These are phyloP conservation scores for Cyphomyrus plagiostoma DNA, from an alignment of 2,113 vertebrate genomes.

Conservation along the genomic window DNA sequence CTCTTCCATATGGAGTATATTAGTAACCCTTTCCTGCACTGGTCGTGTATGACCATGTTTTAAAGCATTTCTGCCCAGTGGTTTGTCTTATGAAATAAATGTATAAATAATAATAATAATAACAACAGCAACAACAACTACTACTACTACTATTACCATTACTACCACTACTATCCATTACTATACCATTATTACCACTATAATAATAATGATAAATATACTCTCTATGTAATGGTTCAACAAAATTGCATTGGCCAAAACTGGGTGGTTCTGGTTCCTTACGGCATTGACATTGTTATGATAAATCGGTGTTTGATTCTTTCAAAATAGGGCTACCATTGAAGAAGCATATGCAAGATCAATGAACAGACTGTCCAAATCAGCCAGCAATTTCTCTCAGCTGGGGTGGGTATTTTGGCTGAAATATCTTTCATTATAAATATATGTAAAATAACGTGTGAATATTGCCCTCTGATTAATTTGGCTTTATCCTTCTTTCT, in stretches of 20 bases:
- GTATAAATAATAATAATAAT: background rate
- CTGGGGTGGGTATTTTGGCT: conserved; percentile 73
- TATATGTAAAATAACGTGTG: no score
- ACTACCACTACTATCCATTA: no score
- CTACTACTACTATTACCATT: no score
- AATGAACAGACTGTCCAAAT: conserved; percentile 93
- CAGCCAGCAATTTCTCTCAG: conserved; percentile 88
- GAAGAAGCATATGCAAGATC: conserved; percentile 92
- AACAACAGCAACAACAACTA: no score
- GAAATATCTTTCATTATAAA: no score
- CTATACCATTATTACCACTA: background rate
- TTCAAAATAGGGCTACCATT: conserved; percentile 74
- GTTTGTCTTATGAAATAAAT: background rate
- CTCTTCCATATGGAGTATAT: background rate
- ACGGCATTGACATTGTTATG: background rate
- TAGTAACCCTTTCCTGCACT: background rate
- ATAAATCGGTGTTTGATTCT: background rate
- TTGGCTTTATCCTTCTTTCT: background rate
- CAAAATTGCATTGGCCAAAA: background rate
- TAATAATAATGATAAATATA: background rate
- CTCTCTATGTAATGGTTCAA: background rate
- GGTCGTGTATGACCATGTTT: background rate
- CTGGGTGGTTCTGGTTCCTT: background rate
- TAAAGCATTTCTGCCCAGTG: background rate
- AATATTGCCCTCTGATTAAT: background rate